Conservation (phyloP, 2,888 invertebrate species). For the Melanophora roralis region DNA sequence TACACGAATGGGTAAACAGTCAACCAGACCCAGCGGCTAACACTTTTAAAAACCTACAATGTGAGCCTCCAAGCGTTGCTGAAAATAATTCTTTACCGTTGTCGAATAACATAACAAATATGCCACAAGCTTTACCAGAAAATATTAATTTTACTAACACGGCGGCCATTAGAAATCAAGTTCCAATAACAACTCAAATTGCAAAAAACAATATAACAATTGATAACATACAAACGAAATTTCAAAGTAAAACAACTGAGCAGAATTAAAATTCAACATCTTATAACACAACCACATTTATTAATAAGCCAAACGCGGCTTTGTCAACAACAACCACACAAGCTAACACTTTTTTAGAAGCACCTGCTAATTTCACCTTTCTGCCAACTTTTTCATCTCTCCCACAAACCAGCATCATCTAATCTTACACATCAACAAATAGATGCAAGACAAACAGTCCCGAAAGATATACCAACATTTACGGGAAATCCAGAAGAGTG, state of each 20-base stretch:
- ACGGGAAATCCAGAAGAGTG: slow-evolving; percentile 33
- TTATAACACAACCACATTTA: slow-evolving; percentile 16
- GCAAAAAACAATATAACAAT: slow-evolving; percentile 4
- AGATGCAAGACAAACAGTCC: slow-evolving; percentile 30
- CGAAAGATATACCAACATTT: slow-evolving; percentile 36
- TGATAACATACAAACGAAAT: not conserved
- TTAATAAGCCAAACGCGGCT: slow-evolving; percentile 5
- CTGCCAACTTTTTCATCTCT: slow-evolving; percentile 7
- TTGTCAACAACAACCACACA: slow-evolving; percentile 8
- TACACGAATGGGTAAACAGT: slow-evolving; percentile 15
- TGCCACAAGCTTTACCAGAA: not conserved
- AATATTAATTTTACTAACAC: not conserved
- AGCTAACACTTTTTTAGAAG: not conserved
- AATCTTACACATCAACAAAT: slow-evolving; percentile 24
- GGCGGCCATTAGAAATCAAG: not conserved
- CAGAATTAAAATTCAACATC: not conserved
- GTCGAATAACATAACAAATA: not conserved
- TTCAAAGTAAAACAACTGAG: slow-evolving; percentile 15
- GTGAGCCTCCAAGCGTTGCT: not conserved
- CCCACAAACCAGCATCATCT: not conserved
- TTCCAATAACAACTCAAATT: not conserved
- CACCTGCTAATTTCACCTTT: slow-evolving; percentile 15
- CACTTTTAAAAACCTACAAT: no score
- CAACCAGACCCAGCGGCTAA: no score
- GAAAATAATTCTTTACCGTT: not conserved